Conservation (phyloP, 2,113 vertebrate genomes). For the Equus przewalskii region DNA sequence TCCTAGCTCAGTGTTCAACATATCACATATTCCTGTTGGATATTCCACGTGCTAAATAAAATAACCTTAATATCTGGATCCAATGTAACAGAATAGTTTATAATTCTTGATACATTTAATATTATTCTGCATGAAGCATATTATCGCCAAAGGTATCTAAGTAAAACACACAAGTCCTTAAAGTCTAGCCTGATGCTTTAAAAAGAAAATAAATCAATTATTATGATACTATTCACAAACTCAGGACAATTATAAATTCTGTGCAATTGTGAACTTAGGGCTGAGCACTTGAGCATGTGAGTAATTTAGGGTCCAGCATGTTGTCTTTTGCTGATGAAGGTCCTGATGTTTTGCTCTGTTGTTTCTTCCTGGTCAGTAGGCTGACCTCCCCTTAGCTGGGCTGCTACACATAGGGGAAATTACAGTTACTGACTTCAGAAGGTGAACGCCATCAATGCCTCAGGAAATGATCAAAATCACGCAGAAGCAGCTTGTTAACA, state of each 20-base stretch:
- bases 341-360: neutral
- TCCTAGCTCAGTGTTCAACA: slow-evolving; percentile 29
- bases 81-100: slow-evolving; percentile 2
- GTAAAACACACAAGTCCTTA: neutral
- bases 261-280: neutral
- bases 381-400: neutral
- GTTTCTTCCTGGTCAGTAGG: neutral
- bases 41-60: slow-evolving; percentile 1
- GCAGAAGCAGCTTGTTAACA: neutral
- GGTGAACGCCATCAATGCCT: neutral
- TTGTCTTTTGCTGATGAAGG: neutral
- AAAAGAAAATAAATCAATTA: slow-evolving; percentile 28
- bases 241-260: slow-evolving; percentile 7
- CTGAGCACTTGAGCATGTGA: neutral
- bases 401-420: neutral
- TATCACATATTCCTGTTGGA: slow-evolving; percentile 1
- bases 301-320: neutral
- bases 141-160: neutral
- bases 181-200: slow-evolving; percentile 5
- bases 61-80: slow-evolving; percentile 44
- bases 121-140: neutral
- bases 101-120: neutral
- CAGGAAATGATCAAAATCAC: neutral
- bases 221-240: slow-evolving; percentile 34
- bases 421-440: neutral